These are phyloP conservation scores for Distichodus sexfasciatus DNA, from an alignment of 2,797 vertebrate species.

Conservation along the genomic window DNA sequence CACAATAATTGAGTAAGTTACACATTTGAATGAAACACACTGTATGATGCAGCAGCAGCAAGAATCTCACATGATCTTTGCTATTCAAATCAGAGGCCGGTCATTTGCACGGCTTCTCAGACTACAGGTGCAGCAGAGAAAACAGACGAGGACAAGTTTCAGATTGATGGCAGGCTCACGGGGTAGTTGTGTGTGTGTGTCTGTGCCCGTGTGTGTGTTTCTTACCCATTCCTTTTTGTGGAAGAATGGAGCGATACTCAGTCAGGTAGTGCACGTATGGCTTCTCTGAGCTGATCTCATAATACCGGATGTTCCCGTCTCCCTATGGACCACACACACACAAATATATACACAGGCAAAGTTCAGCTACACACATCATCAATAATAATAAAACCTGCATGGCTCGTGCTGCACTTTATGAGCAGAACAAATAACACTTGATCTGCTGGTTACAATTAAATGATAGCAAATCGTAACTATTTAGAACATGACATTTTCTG, in stretches of 20 bases:
- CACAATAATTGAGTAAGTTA: no score
- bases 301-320: constrained; percentile 94
- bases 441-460: no score
- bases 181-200: background rate
- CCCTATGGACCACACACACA: constrained; percentile 71
- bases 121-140: constrained; percentile 45
- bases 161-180: background rate
- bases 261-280: constrained; percentile 87
- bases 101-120: constrained; percentile 65
- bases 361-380: background rate
- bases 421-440: no score
- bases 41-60: background rate
- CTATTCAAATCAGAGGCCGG: constrained; percentile 62
- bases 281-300: constrained; percentile 88
- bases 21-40: no score
- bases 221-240: constrained; percentile 97
- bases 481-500: no score
- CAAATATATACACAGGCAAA: background rate
- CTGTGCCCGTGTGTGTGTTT: constrained; percentile 25
- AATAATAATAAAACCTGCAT: background rate
- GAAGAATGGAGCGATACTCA: constrained; percentile 85
- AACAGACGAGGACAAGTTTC: constrained; percentile 9
- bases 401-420: no score
- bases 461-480: no score
- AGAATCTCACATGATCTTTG: constrained; percentile 41